Evolutionary conservation across 64 coral and sea anemone species (phyloP).

Genomic region (Montipora capricornis): DNA sequence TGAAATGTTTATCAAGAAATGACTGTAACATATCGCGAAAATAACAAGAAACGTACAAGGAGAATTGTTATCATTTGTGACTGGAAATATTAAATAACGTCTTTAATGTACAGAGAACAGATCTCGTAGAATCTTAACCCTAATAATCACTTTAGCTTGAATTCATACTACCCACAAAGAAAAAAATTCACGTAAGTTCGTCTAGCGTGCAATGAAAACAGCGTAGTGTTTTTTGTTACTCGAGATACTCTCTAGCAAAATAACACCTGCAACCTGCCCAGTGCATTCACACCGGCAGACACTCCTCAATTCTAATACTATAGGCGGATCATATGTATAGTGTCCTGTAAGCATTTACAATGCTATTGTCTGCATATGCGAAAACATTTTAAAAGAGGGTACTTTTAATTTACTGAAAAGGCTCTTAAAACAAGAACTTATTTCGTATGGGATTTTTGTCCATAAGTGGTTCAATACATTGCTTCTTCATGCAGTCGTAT

Average conservation of each 20-base stretch:
- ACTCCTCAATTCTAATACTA: neutral
- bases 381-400: conserved; percentile 30
- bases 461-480: neutral
- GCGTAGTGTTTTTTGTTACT: too few species aligned
- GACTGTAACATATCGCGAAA: too few species aligned
- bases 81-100: neutral
- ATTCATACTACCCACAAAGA: too few species aligned
- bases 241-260: neutral
- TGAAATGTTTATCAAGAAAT: neutral
- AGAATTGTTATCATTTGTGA: too few species aligned
- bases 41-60: too few species aligned
- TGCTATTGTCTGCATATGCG: neutral
- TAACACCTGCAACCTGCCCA: neutral
- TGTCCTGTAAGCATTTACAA: neutral
- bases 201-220: too few species aligned
- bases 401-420: conserved; percentile 17
- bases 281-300: neutral
- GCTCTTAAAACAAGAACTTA: conserved; percentile 19
- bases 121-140: neutral
- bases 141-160: neutral
- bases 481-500: neutral
- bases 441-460: neutral
- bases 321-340: neutral
- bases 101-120: neutral
- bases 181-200: too few species aligned